These are phyloP conservation scores for Serrognathus titanus DNA, from an alignment of 2,888 invertebrate genomes.

Conservation along the genomic window DNA sequence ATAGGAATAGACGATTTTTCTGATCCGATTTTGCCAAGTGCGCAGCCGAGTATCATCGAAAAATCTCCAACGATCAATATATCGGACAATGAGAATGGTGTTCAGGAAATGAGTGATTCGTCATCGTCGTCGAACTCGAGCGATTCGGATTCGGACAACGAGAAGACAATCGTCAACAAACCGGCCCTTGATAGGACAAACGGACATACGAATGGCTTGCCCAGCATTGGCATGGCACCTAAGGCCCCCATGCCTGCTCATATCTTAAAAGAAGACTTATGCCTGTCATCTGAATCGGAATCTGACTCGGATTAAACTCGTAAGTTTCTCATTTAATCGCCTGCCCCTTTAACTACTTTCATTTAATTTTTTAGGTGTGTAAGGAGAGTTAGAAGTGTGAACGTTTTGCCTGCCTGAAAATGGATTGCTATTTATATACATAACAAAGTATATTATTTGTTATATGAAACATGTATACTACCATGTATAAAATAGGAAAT, in stretches of 20 bases:
- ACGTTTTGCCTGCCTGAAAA: slow-evolving; percentile 1
- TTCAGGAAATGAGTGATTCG: slow-evolving; percentile 45
- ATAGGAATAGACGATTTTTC: slow-evolving; percentile 64
- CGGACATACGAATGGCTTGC: slow-evolving; percentile 50
- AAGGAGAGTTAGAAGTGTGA: not conserved
- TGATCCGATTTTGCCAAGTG: slow-evolving; percentile 33
- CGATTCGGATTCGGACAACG: slow-evolving; percentile 45
- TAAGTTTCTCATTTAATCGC: not conserved
- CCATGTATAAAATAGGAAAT: slow-evolving; percentile 6
- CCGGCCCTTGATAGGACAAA: slow-evolving; percentile 27
- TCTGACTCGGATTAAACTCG: slow-evolving; percentile 62
- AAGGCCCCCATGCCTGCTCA: slow-evolving; percentile 55
- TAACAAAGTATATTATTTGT: slow-evolving; percentile 12
- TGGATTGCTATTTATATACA: not conserved
- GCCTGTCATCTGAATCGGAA: slow-evolving; percentile 82
- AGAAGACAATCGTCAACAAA: slow-evolving; percentile 17
- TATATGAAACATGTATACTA: slow-evolving; percentile 6
- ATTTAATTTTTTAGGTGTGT: not conserved
- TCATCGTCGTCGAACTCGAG: slow-evolving; percentile 45
- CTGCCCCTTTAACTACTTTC: no score
- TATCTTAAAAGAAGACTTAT: slow-evolving; percentile 78
- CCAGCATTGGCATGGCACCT: slow-evolving; percentile 47
- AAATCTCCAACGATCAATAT: slow-evolving; percentile 27
- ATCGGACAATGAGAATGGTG: slow-evolving; percentile 30
- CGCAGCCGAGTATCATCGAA: slow-evolving; percentile 16